Percentiles rank a stretch among this genome's conserved stretches.
Evolutionary conservation across 2,113 vertebrate genomes (phyloP).

Genomic region (Pelusios castaneus): DNA sequence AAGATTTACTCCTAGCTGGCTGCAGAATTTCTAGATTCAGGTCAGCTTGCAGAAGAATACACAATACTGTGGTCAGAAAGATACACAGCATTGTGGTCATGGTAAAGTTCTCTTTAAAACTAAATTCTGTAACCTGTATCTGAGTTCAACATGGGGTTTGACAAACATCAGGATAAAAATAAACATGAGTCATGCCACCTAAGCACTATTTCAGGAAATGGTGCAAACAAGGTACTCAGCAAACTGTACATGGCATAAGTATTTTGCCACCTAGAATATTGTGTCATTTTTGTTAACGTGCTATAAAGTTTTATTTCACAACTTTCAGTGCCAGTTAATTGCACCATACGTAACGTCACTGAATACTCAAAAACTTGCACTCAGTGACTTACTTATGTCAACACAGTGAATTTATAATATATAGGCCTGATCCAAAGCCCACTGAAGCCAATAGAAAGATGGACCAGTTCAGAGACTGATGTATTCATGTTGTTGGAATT

Average conservation of each 20-base stretch:
- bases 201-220: constrained; percentile 59
- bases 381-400: not conserved
- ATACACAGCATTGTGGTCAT: not conserved
- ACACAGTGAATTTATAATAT: not conserved
- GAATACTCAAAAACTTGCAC: not conserved
- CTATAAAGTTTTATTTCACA: not conserved
- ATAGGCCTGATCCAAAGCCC: not conserved
- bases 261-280: constrained; percentile 54
- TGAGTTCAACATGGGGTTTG: not conserved
- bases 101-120: not conserved
- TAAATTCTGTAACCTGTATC: not conserved
- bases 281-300: constrained; percentile 21
- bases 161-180: not conserved
- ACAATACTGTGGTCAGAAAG: not conserved
- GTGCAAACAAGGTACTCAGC: not conserved
- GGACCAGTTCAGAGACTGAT: not conserved
- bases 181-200: constrained; percentile 15
- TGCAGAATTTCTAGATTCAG: constrained; percentile 11
- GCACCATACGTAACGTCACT: not conserved
- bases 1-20: not conserved
- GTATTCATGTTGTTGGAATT: not conserved
- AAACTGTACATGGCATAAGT: constrained; percentile 1
- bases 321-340: constrained; percentile 12
- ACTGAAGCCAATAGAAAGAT: fast-evolving
- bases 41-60: not conserved